These are phyloP conservation scores for Drosophila anomalata DNA, from an alignment of 2,888 invertebrate species.

Conservation along the genomic window DNA sequence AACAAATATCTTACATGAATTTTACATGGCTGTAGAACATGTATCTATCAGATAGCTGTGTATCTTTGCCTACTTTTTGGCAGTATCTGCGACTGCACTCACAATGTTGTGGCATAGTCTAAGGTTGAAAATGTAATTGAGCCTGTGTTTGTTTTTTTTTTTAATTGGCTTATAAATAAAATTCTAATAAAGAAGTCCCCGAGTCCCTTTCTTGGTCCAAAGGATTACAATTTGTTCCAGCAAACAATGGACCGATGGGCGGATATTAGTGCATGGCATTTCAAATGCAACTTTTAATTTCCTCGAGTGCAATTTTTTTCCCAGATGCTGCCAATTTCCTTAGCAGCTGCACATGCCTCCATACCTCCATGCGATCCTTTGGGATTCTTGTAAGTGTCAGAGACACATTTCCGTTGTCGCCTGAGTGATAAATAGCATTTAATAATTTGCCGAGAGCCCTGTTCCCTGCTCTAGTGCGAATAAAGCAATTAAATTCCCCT, in stretches of 20 bases:
- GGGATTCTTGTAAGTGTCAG: slow-evolving; percentile 42
- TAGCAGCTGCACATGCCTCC: slow-evolving; percentile 45
- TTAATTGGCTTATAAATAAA: background rate
- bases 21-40: slow-evolving; percentile 13
- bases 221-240: slow-evolving; percentile 10
- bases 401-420: slow-evolving; percentile 56
- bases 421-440: slow-evolving; percentile 60
- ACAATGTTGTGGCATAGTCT: slow-evolving; percentile 48
- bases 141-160: background rate
- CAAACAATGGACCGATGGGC: slow-evolving; percentile 46
- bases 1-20: slow-evolving; percentile 12
- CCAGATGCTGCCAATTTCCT: slow-evolving; percentile 62
- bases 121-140: background rate
- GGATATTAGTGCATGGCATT: slow-evolving; percentile 74
- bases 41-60: slow-evolving; percentile 2
- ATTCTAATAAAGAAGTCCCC: background rate
- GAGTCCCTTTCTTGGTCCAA: background rate
- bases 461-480: slow-evolving; percentile 17
- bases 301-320: slow-evolving; percentile 57
- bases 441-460: slow-evolving; percentile 40
- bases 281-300: slow-evolving; percentile 71
- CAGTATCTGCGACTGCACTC: slow-evolving; percentile 31
- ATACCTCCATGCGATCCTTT: slow-evolving; percentile 8
- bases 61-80: slow-evolving; percentile 27
- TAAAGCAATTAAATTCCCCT: slow-evolving; percentile 32